These are phyloP conservation scores for Microctonus aethiopoides DNA, from an alignment of 2,888 invertebrate species.

Conservation along the genomic window DNA sequence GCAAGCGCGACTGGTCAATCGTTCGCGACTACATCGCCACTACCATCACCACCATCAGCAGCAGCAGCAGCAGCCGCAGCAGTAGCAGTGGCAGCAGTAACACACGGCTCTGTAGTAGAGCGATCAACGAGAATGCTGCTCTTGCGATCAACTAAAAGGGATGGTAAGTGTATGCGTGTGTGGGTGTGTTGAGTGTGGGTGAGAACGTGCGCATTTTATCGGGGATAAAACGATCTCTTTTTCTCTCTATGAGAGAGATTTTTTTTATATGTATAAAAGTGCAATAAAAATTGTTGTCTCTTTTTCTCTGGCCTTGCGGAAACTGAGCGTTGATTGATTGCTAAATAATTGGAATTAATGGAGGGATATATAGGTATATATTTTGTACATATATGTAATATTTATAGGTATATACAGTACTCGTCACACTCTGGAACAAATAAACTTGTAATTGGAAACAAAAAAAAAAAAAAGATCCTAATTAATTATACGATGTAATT, in stretches of 20 bases:
- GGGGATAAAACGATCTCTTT: slow-evolving; percentile 6
- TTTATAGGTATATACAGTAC: neutral
- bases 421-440: slow-evolving; percentile 15
- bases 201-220: slow-evolving; percentile 22
- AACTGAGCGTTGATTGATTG: slow-evolving; percentile 36
- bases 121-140: slow-evolving; percentile 12
- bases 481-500: too few relatives aligned
- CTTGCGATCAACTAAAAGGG: slow-evolving; percentile 10
- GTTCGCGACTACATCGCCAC: slow-evolving; percentile 10
- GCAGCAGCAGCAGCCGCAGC: too few relatives aligned
- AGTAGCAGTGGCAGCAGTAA: neutral
- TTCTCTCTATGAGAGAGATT: neutral
- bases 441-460: slow-evolving; percentile 8
- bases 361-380: neutral
- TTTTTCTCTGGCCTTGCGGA: slow-evolving; percentile 2
- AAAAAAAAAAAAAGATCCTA: neutral
- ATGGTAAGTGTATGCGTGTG: neutral
- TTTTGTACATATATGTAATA: too few relatives aligned
- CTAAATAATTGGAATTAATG: slow-evolving; percentile 40
- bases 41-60: neutral
- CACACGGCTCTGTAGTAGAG: neutral
- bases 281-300: slow-evolving; percentile 23
- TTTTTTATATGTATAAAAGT: neutral
- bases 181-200: neutral
- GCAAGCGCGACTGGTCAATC: slow-evolving; percentile 28